Base-by-base conservation (phyloP, 2,113 vertebrate species). In the Trachemys scripta region DNA sequence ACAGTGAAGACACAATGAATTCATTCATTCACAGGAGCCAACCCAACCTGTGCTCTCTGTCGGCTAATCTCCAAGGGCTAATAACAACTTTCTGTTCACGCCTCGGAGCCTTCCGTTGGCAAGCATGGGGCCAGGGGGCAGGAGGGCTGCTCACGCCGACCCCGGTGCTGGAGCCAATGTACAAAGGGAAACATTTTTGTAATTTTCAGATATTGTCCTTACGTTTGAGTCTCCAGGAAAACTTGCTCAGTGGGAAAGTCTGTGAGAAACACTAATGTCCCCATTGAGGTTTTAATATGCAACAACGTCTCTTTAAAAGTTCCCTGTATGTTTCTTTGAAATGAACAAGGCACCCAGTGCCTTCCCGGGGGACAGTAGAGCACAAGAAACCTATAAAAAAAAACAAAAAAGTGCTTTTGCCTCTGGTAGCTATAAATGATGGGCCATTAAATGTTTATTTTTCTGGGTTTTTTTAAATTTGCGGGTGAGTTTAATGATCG, bases 1-100 rank as follows among this genome's bases (percentile, higher is more conserved):
- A 90, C 65, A 82, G 90, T 85, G 95, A 96, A 96, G 57, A 90
- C 85, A 97, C 88, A 98, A 97, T 97, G 91, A 82, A 31, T 85
- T 96, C 91, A 95, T 98, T 98, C 96, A 98, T 92, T 80, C 85
- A 50, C 38, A 49, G 69, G 81, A 81, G 75, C 16, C 27, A 0
- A n/a, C 72, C 80, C 24, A 78, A 1, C 76, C 89, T 59, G 85
- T 80, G 90, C 82, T 97, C 96, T 83, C 91, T 93, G 57, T 35
- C 92, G 45, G 49, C 80, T 80, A 47, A 57, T 88, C 93, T 97
- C 97, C 4, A 83, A 10, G 89, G 97, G 97, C 87, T 19, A 96
- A 87, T 56, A 90, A 94, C 2, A 1, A 12, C 53, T 59, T 84
- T 85, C 56, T 3, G 24, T 78, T 96, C 94, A 92, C 96, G 94